Evolutionary conservation across 2,888 invertebrate genomes (phyloP).

Genomic region (Brenthis ino): DNA sequence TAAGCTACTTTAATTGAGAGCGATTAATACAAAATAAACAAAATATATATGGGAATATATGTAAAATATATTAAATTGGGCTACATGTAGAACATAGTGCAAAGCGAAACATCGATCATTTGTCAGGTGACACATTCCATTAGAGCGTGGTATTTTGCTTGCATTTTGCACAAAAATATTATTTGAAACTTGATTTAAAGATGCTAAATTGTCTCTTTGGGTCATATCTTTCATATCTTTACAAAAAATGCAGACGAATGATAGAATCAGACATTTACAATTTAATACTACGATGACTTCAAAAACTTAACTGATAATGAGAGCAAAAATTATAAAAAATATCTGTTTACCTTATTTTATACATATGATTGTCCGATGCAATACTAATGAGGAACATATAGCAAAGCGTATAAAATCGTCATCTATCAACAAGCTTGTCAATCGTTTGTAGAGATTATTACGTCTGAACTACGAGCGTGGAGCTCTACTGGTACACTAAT

Average conservation of each 20-base stretch:
- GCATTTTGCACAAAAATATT: neutral
- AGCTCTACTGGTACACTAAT: constrained; percentile 50
- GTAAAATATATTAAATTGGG: neutral
- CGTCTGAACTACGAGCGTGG: constrained; percentile 33
- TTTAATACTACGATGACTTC: too few species aligned
- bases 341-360: neutral
- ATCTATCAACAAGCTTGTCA: constrained; percentile 25
- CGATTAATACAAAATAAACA: too few species aligned
- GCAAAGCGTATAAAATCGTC: constrained; percentile 8
- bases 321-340: too few species aligned
- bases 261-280: too few species aligned
- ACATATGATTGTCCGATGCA: neutral
- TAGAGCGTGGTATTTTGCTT: neutral
- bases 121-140: constrained; percentile 2
- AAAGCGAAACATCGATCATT: neutral
- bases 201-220: too few species aligned
- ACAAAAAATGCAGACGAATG: too few species aligned
- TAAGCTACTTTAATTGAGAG: too few species aligned
- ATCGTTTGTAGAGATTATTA: constrained; percentile 29
- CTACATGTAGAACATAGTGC: neutral
- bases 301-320: too few species aligned
- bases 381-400: neutral
- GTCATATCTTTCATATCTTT: too few species aligned
- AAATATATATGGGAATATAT: too few species aligned
- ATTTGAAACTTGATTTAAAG: too few species aligned